Percentiles rank a stretch among this genome's conserved stretches.
Conservation (phyloP, 1,140 invertebrate species). For the Brachionus koreanus region DNA sequence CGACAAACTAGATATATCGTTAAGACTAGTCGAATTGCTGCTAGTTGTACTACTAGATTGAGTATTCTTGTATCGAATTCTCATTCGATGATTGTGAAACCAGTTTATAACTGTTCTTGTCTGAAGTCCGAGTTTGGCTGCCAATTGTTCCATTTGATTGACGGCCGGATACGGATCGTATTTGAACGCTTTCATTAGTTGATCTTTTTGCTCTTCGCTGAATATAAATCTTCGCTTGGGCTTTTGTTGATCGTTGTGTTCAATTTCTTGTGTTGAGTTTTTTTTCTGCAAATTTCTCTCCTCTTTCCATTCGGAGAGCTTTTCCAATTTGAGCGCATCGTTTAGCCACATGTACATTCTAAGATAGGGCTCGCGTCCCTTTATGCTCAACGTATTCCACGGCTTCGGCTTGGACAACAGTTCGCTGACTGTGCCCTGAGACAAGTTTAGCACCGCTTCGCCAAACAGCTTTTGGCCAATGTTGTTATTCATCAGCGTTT, state of each 20-base stretch:
- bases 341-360: constrained; percentile 95
- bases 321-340: constrained; percentile 85
- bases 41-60: neutral
- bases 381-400: constrained; percentile 98
- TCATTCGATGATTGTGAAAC: constrained; percentile 96
- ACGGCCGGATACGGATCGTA: constrained; percentile 88
- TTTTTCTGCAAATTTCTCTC: constrained; percentile 12
- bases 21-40: neutral
- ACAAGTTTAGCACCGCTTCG: constrained; percentile 87
- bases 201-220: constrained; percentile 91
- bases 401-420: constrained; percentile 94
- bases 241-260: constrained; percentile 16
- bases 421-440: constrained; percentile 90
- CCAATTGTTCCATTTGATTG: constrained; percentile 84
- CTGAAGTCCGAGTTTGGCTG: constrained; percentile 80
- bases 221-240: constrained; percentile 70
- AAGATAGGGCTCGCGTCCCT: constrained; percentile 94
- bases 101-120: constrained; percentile 92
- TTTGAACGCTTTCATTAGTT: constrained; percentile 79
- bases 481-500: constrained; percentile 89
- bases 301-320: constrained; percentile 71
- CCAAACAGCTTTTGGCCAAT: constrained; percentile 98
- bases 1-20: constrained; percentile 25
- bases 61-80: constrained; percentile 52
- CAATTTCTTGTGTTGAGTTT: neutral